Evolutionary conservation across 2,888 invertebrate species (phyloP), one percentile per base, ranked within the genome.

Genomic region (Gerris lacustris): DNA sequence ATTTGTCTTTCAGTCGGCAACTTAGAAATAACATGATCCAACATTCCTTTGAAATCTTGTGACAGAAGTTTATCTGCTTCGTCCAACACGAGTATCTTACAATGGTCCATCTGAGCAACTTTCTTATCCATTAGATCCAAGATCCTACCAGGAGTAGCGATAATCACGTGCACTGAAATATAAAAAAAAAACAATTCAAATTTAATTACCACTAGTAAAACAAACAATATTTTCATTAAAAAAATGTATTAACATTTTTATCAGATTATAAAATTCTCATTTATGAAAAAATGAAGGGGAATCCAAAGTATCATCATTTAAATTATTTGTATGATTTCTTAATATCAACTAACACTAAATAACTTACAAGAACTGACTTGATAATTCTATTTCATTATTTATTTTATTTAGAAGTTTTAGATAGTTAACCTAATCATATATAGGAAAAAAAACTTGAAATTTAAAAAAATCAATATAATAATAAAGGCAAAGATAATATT

Each of bases 1-100:
- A 99, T 96, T 84, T 99, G 99, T 81, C 97, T 89, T 84, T 95
- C 92, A 80, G 87, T 86, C 76, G 99, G 98, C 83, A 99, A 86
- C 84, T 86, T 87, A 75, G 86, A 88, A 82, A 99, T 99, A 80
- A 99, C 93, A 84, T 91, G 92, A 84, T 99, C 98, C 81, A 99
- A 86, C 93, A 99, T 96, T 81, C 95, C 94, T 83, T 96, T 96
- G 82, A 99, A 99, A 85, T 99, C 99, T 86, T 97, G 96, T 75
- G 97, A 98, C 77, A 99, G 86, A 78, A 99, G 87, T 83, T 99
- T 99, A 82, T 99, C 98, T 76, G 98, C 99, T 85, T 99, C 99
- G 84, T 99, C 99, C 79, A 99, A 86, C 77, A 99, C 96, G 79
- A 99, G 86, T 83, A 95, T 96, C 82, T 90, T 90, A 86, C 99